Evolutionary conservation across 1,140 invertebrate species (phyloP).

Genomic region (Heliconius melpomene): DNA sequence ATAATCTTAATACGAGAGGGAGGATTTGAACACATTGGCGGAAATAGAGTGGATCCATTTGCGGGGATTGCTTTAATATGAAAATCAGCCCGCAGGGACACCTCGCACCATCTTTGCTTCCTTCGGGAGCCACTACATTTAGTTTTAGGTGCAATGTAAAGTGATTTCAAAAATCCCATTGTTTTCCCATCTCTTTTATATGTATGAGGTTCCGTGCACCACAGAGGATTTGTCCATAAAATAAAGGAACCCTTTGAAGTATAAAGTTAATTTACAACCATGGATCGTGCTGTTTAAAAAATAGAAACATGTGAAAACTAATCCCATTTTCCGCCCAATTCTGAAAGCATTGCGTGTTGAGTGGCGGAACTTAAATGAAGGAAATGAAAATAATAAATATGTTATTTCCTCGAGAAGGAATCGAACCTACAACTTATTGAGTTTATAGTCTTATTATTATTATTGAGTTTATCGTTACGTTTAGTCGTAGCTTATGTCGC

Average conservation of each 20-base stretch:
- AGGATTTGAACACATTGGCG: constrained; percentile 57
- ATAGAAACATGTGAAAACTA: too few species aligned
- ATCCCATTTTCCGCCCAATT: too few species aligned
- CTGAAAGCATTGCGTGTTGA: too few species aligned
- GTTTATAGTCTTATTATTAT: too few species aligned
- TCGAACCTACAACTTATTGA: too few species aligned
- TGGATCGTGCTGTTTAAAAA: too few species aligned
- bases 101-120: constrained; percentile 24
- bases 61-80: constrained; percentile 68
- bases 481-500: too few species aligned
- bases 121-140: neutral
- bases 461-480: too few species aligned
- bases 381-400: too few species aligned
- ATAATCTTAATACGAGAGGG: constrained; percentile 39
- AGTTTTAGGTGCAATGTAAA: neutral
- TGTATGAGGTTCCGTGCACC: neutral
- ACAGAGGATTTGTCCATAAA: neutral
- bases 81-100: constrained; percentile 61
- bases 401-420: too few species aligned
- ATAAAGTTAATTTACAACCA: too few species aligned
- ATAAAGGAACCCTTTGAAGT: neutral
- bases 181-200: neutral
- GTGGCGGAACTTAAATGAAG: too few species aligned
- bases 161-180: neutral
- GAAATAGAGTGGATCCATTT: constrained; percentile 60